phyloP scores from a whole-genome alignment of 1,140 invertebrate species.

The Globodera rostochiensis region DNA sequence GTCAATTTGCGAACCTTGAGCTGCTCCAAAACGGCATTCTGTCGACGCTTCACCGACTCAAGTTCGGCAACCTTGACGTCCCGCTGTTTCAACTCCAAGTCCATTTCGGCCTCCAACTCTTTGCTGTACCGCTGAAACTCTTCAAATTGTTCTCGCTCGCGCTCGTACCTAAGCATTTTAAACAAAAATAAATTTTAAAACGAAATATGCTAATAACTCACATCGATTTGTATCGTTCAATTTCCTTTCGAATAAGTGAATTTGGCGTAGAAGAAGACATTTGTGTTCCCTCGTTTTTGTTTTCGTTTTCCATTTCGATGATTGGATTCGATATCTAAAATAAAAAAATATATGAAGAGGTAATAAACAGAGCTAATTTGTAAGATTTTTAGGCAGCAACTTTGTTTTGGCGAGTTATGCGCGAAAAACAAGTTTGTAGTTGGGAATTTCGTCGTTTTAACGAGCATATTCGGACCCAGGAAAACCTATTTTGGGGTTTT shows the following conservation, averaged over 20 bases:
- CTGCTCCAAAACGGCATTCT: slow-evolving; percentile 8
- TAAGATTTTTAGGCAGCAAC: too few relatives aligned
- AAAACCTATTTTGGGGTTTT: too few relatives aligned
- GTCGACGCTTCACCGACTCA: slow-evolving; percentile 20
- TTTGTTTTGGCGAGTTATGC: too few relatives aligned
- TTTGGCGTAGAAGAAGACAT: neutral
- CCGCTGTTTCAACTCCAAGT: slow-evolving; percentile 25
- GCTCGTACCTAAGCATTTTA: slow-evolving; percentile 30
- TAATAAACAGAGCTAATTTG: too few relatives aligned
- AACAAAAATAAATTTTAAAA: slow-evolving; percentile 7
- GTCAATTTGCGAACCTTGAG: slow-evolving; percentile 24
- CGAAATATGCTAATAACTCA: slow-evolving; percentile 18
- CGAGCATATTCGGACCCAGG: too few relatives aligned
- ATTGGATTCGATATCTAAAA: too few relatives aligned
- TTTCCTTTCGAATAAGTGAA: slow-evolving; percentile 22
- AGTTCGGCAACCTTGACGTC: slow-evolving; percentile 31
- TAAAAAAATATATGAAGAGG: too few relatives aligned
- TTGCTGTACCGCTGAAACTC: slow-evolving; percentile 42
- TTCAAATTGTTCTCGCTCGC: slow-evolving; percentile 34
- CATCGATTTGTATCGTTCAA: slow-evolving; percentile 37
- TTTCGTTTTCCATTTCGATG: too few relatives aligned
- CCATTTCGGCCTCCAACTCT: slow-evolving; percentile 40
- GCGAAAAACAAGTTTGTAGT: too few relatives aligned
- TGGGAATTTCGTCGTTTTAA: too few relatives aligned
- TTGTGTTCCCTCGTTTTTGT: too few relatives aligned